Percentiles rank a stretch among this genome's conserved stretches.
Conservation (phyloP, 1,140 invertebrate genomes). For the Drepana arcuata region DNA sequence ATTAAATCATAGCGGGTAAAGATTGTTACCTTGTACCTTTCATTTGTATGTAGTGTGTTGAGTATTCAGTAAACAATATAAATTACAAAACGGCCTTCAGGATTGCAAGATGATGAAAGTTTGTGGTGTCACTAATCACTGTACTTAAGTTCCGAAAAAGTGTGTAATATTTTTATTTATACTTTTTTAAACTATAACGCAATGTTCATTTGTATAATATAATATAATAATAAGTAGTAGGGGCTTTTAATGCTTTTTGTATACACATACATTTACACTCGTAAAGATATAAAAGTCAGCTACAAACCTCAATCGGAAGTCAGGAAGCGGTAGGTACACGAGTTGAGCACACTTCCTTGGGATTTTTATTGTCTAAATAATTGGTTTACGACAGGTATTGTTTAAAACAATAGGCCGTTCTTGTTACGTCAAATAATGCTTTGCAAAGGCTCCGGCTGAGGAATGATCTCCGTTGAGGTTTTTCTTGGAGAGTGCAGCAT, state of each 20-base stretch:
- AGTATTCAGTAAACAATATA: not conserved
- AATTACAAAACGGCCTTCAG: not conserved
- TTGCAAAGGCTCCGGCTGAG: no score
- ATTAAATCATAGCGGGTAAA: not conserved
- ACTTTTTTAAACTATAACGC: not conserved
- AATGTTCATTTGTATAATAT: not conserved
- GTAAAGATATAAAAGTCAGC: constrained; percentile 23
- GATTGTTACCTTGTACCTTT: not conserved
- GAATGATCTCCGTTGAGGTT: no score
- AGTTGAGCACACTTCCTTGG: no score
- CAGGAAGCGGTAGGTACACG: no score
- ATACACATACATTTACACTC: constrained; percentile 21
- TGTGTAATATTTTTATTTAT: not conserved
- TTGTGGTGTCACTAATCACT: not conserved
- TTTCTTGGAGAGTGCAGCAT: no score
- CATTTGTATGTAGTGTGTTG: not conserved
- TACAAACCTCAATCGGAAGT: no score
- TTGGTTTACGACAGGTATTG: no score
- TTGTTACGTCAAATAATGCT: no score
- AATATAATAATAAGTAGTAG: constrained; percentile 5
- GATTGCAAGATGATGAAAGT: not conserved
- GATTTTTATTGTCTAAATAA: no score
- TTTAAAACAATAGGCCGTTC: no score
- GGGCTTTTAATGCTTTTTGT: not conserved
- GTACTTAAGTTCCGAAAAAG: no score